These are phyloP conservation scores for Lycophotia porphyrea DNA, from an alignment of 2,888 invertebrate genomes.

Conservation along the genomic window DNA sequence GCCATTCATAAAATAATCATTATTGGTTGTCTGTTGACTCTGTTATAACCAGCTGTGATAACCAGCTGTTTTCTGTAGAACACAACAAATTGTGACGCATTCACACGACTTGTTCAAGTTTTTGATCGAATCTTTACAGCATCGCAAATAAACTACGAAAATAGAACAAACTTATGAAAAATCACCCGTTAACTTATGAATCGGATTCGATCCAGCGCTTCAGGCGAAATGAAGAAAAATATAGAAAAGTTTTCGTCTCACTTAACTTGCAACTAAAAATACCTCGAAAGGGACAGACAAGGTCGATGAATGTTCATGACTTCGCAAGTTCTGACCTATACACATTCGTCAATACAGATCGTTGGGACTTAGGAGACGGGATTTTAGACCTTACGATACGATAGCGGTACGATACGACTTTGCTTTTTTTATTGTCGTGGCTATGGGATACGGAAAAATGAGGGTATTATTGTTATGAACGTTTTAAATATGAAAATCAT, in stretches of 20 bases:
- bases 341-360: conserved; percentile 4
- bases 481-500: background rate
- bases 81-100: too few relatives aligned
- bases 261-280: conserved; percentile 29
- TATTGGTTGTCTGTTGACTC: background rate
- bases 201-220: background rate
- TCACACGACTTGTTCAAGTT: background rate
- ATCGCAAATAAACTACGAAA: background rate
- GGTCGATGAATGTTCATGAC: conserved; percentile 12
- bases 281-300: conserved; percentile 22
- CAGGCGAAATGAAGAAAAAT: conserved; percentile 8
- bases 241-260: conserved; percentile 19
- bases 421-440: background rate
- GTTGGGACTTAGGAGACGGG: background rate
- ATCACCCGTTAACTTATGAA: conserved; percentile 9
- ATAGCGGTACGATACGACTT: conserved; percentile 6
- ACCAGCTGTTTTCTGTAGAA: background rate
- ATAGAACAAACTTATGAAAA: conserved; percentile 9
- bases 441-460: background rate
- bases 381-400: conserved; percentile 24
- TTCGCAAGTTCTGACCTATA: conserved; percentile 8
- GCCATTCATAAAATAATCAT: background rate
- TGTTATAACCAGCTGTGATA: background rate
- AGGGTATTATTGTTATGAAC: background rate
- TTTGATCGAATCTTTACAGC: background rate